Percentiles rank a stretch among this genome's conserved stretches.
Evolutionary conservation across 2,888 invertebrate species (phyloP).

Genomic region (Thereva unica): DNA sequence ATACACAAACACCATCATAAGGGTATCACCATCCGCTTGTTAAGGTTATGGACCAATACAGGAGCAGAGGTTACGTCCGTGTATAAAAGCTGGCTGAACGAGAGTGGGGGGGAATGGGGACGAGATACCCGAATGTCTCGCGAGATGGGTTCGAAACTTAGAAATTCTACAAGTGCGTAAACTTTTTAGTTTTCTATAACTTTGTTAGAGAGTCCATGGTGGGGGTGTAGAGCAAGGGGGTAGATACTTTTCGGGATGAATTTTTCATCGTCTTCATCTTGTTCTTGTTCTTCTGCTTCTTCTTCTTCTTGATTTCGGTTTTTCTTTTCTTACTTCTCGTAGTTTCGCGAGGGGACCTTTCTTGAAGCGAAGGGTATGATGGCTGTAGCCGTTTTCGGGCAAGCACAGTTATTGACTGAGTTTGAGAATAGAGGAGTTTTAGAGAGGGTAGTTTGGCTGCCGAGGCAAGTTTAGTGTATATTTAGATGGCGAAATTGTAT

Average conservation of each 20-base stretch:
- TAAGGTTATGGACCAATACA: conserved; percentile 1
- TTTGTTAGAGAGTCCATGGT: conserved; percentile 34
- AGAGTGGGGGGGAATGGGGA: no score
- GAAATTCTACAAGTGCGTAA: conserved; percentile 43
- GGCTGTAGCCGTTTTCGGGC: conserved; percentile 7
- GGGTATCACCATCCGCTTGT: conserved; percentile 19
- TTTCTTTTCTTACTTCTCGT: conserved; percentile 9
- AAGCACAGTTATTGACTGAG: conserved; percentile 31
- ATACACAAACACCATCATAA: conserved; percentile 15
- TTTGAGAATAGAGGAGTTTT: conserved; percentile 31
- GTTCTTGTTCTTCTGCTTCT: conserved; percentile 1
- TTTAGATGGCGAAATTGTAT: conserved; percentile 31
- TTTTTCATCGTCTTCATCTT: conserved; percentile 27
- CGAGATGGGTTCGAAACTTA: conserved; percentile 37
- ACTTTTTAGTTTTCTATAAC: conserved; percentile 43
- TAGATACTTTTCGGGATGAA: conserved; percentile 20
- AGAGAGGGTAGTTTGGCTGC: conserved; percentile 30
- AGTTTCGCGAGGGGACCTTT: conserved; percentile 11
- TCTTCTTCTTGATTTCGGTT: conserved; percentile 9
- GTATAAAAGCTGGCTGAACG: neutral
- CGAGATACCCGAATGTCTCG: conserved; percentile 25
- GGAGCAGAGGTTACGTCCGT: neutral
- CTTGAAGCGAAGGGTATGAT: neutral
- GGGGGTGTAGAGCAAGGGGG: neutral
- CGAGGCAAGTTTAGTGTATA: conserved; percentile 24